These are phyloP conservation scores for Petrolisthes manimaculis DNA, from an alignment of 2,888 invertebrate species.

Conservation along the genomic window DNA sequence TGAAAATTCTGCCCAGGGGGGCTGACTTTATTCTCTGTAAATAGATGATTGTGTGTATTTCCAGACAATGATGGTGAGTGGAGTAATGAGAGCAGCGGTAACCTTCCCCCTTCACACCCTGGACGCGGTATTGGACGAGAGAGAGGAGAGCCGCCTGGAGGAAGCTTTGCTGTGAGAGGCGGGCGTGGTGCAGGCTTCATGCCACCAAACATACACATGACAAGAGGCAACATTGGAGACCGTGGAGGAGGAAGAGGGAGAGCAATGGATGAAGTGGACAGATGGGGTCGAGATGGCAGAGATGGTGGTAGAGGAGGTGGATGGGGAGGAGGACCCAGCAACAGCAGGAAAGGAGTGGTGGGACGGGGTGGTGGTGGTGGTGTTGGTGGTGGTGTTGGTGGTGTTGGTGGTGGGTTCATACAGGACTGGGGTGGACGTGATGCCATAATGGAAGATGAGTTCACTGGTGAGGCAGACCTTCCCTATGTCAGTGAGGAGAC, in stretches of 20 bases:
- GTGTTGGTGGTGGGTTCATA: slow-evolving; percentile 12
- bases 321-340: slow-evolving; percentile 14
- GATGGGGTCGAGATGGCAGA: slow-evolving; percentile 18
- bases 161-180: slow-evolving; percentile 6
- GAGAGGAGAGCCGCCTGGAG: slow-evolving; percentile 16
- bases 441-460: slow-evolving; percentile 56
- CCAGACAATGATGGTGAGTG: background rate
- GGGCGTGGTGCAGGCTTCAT: slow-evolving; percentile 39
- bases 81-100: background rate
- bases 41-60: background rate
- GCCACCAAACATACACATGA: background rate
- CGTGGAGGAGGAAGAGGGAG: slow-evolving; percentile 24
- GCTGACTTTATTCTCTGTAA: no score
- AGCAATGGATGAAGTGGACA: background rate
- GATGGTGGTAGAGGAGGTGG: background rate
- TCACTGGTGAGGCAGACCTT: slow-evolving; percentile 63
- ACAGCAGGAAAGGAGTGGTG: background rate
- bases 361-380: slow-evolving; percentile 11
- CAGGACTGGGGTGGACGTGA: slow-evolving; percentile 38
- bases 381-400: slow-evolving; percentile 9
- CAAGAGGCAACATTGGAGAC: slow-evolving; percentile 15
- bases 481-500: slow-evolving; percentile 55
- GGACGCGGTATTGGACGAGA: slow-evolving; percentile 16
- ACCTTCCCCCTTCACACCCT: background rate
- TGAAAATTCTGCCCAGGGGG: no score